A percentile compares a stretch with the other conserved stretches of the same genome.
Evolutionary conservation across 2,888 invertebrate genomes (phyloP).

Genomic region (Osedax frankpressi): DNA sequence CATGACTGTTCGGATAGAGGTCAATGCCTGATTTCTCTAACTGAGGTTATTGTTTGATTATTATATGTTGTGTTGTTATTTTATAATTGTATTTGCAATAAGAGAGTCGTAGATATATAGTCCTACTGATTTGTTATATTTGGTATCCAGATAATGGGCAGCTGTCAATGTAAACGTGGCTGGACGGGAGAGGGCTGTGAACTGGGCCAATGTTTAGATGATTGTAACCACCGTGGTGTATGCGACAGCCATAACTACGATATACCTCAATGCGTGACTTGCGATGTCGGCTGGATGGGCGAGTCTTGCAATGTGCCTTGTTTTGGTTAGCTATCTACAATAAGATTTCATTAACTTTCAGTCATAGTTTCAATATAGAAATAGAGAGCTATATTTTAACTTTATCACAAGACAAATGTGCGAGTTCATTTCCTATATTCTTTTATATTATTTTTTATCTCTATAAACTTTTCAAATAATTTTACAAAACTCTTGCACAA

Average conservation of each 20-base stretch:
- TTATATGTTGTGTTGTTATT: no score
- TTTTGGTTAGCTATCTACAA: constrained; percentile 25
- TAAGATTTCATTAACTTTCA: neutral
- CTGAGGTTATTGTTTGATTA: no score
- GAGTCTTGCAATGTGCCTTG: constrained; percentile 31
- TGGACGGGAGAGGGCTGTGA: constrained; percentile 27
- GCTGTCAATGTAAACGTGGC: constrained; percentile 28
- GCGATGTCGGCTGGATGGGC: constrained; percentile 33
- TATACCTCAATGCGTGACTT: constrained; percentile 30
- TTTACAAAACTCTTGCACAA: no score
- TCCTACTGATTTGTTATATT: no score
- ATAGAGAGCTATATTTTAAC: neutral
- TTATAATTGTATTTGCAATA: no score
- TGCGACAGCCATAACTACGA: constrained; percentile 24
- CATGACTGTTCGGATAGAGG: constrained; percentile 31
- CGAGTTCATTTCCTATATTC: no score
- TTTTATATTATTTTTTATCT: no score
- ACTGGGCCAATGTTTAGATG: constrained; percentile 27
- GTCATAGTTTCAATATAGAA: neutral
- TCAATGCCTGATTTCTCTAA: constrained; percentile 26
- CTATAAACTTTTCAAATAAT: no score
- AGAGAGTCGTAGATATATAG: no score
- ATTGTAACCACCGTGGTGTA: constrained; percentile 29
- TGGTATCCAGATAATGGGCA: neutral
- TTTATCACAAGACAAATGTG: no score